These are phyloP conservation scores for Synergus umbraculus DNA, from an alignment of 2,888 invertebrate genomes.

Conservation along the genomic window DNA sequence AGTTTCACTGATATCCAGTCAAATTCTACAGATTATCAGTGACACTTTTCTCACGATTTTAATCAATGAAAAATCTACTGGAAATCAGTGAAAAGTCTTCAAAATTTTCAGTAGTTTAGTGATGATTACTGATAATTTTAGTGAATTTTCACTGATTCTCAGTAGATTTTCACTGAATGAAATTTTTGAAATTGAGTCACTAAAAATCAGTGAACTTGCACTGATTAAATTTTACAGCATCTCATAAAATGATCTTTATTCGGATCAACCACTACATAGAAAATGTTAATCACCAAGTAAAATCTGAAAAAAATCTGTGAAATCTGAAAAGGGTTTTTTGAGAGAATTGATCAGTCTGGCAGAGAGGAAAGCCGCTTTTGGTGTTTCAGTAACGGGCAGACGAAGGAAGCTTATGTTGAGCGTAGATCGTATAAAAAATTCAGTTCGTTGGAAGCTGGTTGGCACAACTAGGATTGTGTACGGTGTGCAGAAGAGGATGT, in stretches of 20 bases:
- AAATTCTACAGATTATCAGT: no score
- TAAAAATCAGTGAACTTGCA: no score
- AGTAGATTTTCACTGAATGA: no score
- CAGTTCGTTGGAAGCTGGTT: constrained; percentile 40
- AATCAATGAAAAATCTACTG: no score
- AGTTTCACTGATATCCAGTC: no score
- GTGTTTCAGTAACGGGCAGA: constrained; percentile 21
- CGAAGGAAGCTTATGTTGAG: constrained; percentile 34
- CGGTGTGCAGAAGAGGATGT: constrained; percentile 28
- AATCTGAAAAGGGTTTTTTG: not conserved
- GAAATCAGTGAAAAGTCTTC: no score
- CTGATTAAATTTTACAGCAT: no score
- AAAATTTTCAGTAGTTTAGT: no score
- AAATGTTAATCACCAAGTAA: not conserved
- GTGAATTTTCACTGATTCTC: no score
- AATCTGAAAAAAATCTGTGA: not conserved
- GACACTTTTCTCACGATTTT: no score
- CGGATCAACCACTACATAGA: not conserved
- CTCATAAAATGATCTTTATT: not conserved
- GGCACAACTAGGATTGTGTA: constrained; percentile 39
- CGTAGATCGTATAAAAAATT: constrained; percentile 38
- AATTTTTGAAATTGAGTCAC: no score
- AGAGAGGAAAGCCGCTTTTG: constrained; percentile 20
- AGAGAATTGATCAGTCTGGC: not conserved
- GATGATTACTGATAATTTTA: no score